Conservation (phyloP, 1,140 invertebrate genomes). For the Halictus rubicundus region DNA sequence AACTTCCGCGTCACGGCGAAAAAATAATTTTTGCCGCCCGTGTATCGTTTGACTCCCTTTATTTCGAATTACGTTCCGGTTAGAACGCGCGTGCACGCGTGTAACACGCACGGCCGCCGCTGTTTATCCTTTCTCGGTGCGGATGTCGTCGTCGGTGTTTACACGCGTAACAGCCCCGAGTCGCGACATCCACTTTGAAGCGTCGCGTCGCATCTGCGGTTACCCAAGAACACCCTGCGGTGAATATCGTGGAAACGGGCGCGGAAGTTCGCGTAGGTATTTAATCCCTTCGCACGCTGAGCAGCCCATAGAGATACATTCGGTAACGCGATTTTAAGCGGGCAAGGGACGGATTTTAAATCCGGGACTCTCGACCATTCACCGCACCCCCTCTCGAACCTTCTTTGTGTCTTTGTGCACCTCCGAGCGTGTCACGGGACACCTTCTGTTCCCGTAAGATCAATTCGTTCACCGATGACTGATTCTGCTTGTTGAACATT, state of each 20-base stretch:
- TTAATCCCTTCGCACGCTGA: conserved; percentile 61
- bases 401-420: conserved; percentile 29
- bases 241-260: conserved; percentile 57
- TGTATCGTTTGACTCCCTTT: conserved; percentile 29
- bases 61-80: conserved; percentile 36
- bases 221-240: conserved; percentile 63
- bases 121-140: conserved; percentile 39
- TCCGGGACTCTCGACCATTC: conserved; percentile 56
- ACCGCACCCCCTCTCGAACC: conserved; percentile 18
- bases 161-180: conserved; percentile 48
- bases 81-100: no score
- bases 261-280: conserved; percentile 51
- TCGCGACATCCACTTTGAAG: conserved; percentile 57
- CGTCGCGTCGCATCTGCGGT: conserved; percentile 63
- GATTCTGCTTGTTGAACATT: no score
- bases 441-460: not conserved
- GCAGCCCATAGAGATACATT: conserved; percentile 40
- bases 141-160: conserved; percentile 41
- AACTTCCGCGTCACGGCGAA: not conserved
- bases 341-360: conserved; percentile 63
- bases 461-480: not conserved
- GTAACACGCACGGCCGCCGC: not conserved
- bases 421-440: not conserved
- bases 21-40: not conserved
- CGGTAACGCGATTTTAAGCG: conserved; percentile 59